Base-by-base conservation (phyloP, 2,113 vertebrate species). In the Laterallus jamaicensis region DNA sequence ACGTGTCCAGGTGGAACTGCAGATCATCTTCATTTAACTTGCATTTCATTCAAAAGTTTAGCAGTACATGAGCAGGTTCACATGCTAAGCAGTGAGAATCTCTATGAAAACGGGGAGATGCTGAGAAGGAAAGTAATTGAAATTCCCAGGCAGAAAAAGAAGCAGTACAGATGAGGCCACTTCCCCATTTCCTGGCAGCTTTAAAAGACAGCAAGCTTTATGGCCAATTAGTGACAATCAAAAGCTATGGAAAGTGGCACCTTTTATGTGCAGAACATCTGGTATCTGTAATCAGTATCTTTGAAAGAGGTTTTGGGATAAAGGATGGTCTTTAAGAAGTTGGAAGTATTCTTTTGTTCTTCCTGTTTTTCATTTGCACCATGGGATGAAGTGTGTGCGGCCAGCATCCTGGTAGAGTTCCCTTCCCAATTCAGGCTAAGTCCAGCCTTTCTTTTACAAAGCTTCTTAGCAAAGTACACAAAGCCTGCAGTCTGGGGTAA, bases 221-320 rank as follows among this genome's bases (percentile, higher is more conserved):
- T 86, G 52, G 70, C 50, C 73, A 86, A 55, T 88, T 91, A 83
- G 32, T 88, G 94, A 21, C 83, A 81, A 64, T 90, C 80, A 75
- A 6, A 96, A 95, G 37, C 83, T 28, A 49, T 56, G 64, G 64
- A 35, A 86, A 81, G 86, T 81, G 88, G 77, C 60, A 9, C 29
- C 76, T 93, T 54, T 84, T 60, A 52, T 59, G 25, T 88, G 68
- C 52, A 77, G 47, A 80, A 88, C 55, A 54, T 82, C 68, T 92
- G 82, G 47, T 50, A 47, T 69, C 29, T 88, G 21, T 82, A 76
- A 52, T 62, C 50, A 16, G 28, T 75, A 13, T 68, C 40, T 73
- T 37, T 74, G 68, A 83, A 82, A 59, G 68, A 73, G n/a, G 24
- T 59, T 89, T 94, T 22, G 40, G 62, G 55, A 28, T 77, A 80